Evolutionary conservation across 2,888 invertebrate genomes (phyloP), one percentile per base, ranked within the genome.

Genomic region (Meloe dianella): DNA sequence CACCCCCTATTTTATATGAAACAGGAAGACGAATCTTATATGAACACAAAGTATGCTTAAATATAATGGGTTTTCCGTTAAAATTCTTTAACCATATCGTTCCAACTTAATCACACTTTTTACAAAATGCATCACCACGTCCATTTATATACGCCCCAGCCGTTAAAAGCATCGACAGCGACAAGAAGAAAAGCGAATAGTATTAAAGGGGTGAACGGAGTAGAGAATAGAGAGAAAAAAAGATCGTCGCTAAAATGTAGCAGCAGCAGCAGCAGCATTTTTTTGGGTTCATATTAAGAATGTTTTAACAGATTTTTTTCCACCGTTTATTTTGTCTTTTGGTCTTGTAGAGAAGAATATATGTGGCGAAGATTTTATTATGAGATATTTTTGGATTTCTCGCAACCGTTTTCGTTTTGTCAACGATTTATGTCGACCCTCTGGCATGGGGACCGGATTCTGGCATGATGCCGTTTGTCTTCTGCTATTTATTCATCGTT

Each of bases 401-500:
- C 20, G 47, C 47, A 47, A 47, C 47, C 20, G 47, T 47, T 20
- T 47, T 47, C 47, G 17, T 47, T 47, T 47, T 47, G 47, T 47
- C 47, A 47, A 47, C 47, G 47, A 47, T 47, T 47, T 47, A 47
- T 47, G 47, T 20, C 20, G 10, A 47, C 47, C 47, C 47, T 47
- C 20, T 20, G 20, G 47, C 47, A 47, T 47, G 3, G 47, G 47
- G 20, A 47, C 47, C 20, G 47, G 47, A 47, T 47, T 47, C 60
- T 60, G 30, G 30, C 56, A 57, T 63, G 63, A 57, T 57, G 60
- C 60, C 60, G 51, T 64, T 64, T 57, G 65, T 61, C 61, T 65
- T 41, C 60, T 60, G 56, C 51, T 56, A 63, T 63, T 67, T 62
- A 65, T 61, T 61, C 61, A 61, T 63, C 47, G 47, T 47, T 68